phyloP scores from a whole-genome alignment of 2,797 vertebrate species.

The Urophycis tenuis region DNA sequence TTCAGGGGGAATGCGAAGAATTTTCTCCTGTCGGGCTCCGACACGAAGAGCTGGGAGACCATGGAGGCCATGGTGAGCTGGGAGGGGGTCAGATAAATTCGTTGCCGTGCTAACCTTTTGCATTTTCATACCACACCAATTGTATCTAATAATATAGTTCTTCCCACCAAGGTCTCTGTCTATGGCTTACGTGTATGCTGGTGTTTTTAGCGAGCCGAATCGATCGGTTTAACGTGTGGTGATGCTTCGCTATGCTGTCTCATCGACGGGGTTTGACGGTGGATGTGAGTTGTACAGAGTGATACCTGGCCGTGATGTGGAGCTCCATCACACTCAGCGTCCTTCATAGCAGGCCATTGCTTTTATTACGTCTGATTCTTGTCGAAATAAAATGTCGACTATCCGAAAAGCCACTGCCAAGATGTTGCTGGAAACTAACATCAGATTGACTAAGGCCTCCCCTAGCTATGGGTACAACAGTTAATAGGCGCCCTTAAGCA shows the following conservation, averaged over 20 bases:
- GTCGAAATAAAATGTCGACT: too few relatives aligned
- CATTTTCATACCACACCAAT: too few relatives aligned
- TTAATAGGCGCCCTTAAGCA: background rate
- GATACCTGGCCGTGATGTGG: too few relatives aligned
- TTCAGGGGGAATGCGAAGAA: conserved; percentile 80
- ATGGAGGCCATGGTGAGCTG: conserved; percentile 89
- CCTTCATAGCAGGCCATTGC: background rate
- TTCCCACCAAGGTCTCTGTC: background rate
- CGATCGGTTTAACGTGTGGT: background rate
- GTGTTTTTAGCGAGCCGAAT: background rate
- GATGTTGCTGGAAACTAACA: background rate
- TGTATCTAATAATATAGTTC: too few relatives aligned
- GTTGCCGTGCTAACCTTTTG: background rate
- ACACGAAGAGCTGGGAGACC: conserved; percentile 84
- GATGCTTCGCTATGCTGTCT: background rate
- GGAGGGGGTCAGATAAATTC: background rate
- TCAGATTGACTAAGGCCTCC: background rate
- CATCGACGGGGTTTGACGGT: background rate
- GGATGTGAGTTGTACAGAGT: background rate
- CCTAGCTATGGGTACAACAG: background rate
- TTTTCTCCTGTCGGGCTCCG: conserved; percentile 82
- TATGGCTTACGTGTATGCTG: background rate
- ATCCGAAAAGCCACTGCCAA: background rate
- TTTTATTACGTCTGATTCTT: background rate
- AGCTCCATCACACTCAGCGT: background rate